Evolutionary conservation across 2,888 invertebrate genomes (phyloP).

Genomic region (Aethes cnicana): DNA sequence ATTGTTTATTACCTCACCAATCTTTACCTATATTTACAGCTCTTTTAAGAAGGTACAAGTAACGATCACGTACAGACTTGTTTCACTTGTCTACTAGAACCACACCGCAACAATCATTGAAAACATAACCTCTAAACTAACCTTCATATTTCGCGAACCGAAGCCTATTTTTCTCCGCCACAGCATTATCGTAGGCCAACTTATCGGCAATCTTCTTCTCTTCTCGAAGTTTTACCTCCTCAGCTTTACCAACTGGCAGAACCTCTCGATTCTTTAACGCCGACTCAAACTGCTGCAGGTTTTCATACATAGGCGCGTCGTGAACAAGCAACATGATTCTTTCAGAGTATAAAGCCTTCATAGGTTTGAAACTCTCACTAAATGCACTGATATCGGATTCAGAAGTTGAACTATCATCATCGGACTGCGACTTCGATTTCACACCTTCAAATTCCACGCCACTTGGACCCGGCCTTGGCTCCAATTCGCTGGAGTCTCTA

Average conservation of each 20-base stretch:
- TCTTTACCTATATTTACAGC: too few species aligned
- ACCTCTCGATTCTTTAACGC: constrained; percentile 44
- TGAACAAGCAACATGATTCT: constrained; percentile 79
- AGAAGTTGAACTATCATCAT: constrained; percentile 64
- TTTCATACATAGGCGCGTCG: constrained; percentile 85
- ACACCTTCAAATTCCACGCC: background rate
- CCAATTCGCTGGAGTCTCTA: constrained; percentile 10
- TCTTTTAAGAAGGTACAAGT: too few species aligned
- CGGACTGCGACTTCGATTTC: constrained; percentile 14
- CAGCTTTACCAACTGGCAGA: constrained; percentile 55
- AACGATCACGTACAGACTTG: too few species aligned
- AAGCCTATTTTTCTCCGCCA: constrained; percentile 65
- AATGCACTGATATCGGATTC: constrained; percentile 69
- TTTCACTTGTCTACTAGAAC: too few species aligned
- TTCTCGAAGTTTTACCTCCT: constrained; percentile 57
- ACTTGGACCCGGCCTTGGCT: constrained; percentile 19
- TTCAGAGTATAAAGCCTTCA: constrained; percentile 85
- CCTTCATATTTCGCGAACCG: constrained; percentile 68
- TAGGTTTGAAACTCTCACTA: constrained; percentile 84
- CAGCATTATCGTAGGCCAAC: constrained; percentile 45
- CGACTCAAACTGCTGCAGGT: constrained; percentile 83
- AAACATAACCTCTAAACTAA: constrained; percentile 70
- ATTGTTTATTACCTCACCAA: too few species aligned
- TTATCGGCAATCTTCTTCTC: constrained; percentile 55
- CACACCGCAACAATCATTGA: background rate